A percentile compares a stretch with the other conserved stretches of the same genome.
These are phyloP conservation scores for Lycocerus yunnanus DNA, from an alignment of 2,888 invertebrate species.

Conservation along the genomic window DNA sequence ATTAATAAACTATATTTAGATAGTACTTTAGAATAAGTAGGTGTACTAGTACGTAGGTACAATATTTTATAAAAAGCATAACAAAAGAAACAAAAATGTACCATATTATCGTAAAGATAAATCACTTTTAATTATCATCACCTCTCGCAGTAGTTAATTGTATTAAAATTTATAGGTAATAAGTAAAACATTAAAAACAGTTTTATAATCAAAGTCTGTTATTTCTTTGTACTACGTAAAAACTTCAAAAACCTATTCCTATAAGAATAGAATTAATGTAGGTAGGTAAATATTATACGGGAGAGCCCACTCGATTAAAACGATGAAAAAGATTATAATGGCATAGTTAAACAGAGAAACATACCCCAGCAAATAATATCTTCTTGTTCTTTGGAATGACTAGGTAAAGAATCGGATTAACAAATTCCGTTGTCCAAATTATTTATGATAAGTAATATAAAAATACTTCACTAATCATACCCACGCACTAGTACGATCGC, in stretches of 20 bases:
- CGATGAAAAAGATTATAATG: neutral
- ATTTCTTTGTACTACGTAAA: neutral
- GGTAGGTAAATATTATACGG: neutral
- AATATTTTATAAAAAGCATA: neutral
- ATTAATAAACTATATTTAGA: neutral
- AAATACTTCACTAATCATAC: slow-evolving; percentile 3
- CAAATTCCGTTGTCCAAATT: neutral
- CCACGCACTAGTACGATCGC: slow-evolving; percentile 1
- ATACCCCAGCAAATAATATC: neutral
- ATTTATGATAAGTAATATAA: neutral
- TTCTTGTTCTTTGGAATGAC: neutral
- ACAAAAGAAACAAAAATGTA: neutral
- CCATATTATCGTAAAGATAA: neutral
- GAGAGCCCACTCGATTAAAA: neutral
- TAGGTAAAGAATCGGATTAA: neutral
- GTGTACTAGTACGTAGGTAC: no score
- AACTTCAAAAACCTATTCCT: neutral
- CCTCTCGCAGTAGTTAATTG: neutral
- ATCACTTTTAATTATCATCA: neutral
- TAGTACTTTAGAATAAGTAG: neutral
- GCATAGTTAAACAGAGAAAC: neutral
- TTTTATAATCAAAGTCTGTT: neutral
- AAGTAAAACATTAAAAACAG: neutral
- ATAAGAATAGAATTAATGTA: neutral
- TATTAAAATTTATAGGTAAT: neutral